Percentiles rank a stretch among this genome's conserved stretches.
Conservation (phyloP, 1,140 invertebrate genomes). For the Physella acuta region DNA sequence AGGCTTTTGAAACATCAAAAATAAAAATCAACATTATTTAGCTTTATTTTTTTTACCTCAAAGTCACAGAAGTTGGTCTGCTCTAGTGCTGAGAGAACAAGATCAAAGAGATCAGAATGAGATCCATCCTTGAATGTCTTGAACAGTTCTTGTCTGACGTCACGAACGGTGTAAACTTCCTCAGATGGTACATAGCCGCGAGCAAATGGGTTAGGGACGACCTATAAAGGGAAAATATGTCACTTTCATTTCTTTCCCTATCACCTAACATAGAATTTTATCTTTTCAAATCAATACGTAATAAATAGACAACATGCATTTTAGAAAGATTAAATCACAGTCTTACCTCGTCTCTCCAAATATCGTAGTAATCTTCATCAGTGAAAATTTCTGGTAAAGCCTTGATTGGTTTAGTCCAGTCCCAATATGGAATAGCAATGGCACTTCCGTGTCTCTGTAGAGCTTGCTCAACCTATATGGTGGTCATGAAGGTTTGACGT, state of each 20-base stretch:
- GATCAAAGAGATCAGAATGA: constrained; percentile 21
- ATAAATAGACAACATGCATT: background rate
- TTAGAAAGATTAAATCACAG: background rate
- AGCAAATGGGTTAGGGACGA: constrained; percentile 6
- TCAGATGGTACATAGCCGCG: no score
- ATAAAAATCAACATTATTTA: no score
- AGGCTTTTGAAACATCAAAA: no score
- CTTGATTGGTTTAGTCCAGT: constrained; percentile 26
- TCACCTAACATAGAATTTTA: background rate
- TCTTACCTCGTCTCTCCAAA: constrained; percentile 9
- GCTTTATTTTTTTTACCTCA: constrained; percentile 22
- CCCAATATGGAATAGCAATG: constrained; percentile 32
- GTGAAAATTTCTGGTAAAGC: constrained; percentile 24
- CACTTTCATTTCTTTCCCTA: background rate
- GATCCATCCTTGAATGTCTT: constrained; percentile 13
- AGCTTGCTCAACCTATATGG: constrained; percentile 23
- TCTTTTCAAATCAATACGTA: background rate
- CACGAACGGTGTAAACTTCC: constrained; percentile 20
- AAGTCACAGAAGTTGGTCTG: constrained; percentile 29
- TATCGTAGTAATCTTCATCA: constrained; percentile 19
- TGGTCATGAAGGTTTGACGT: no score
- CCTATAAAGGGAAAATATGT: background rate
- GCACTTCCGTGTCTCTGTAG: no score
- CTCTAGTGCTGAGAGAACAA: constrained; percentile 22
- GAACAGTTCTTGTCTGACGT: constrained; percentile 18